Evolutionary conservation across 2,888 invertebrate species (phyloP), one percentile per base, ranked within the genome.

Genomic region (Hesperia comma): DNA sequence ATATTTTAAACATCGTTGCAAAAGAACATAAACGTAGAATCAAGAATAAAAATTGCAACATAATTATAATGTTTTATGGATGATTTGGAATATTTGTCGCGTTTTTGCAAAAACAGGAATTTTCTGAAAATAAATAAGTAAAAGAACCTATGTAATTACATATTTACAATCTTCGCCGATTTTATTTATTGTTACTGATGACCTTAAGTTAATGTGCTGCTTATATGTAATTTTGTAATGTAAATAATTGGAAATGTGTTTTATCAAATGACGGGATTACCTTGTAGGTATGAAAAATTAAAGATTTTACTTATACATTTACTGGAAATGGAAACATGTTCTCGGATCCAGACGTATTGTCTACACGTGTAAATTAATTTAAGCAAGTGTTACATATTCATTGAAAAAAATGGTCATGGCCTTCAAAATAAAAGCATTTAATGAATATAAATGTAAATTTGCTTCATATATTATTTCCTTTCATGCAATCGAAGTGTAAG

Each of bases 1-100:
- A 71, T 70, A 54, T 46, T 62, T 61, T 57, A 67, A 61, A 61
- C 55, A 70, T 56, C 51, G 58, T 71, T 70, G 63, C 69, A 67
- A 70, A 72, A 72, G 66, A 63, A 70, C 68, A 73, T 72, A 72
- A 71, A 70, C 67, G 68, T 61, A 55, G 69, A 58, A 43, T 66
- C 41, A 55, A 63, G 66, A 63, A 70, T 71, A 69, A 49, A 19
- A 66, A 70, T 72, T 71, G 68, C 70, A 63, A 71, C 71, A 71
- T 71, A 69, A n/a, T n/a, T n/a, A n/a, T 26, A 4, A 26, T 67
- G 6, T 58, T 53, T n/a, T 58, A 49, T 46, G 43, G 12, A n/a
- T 41, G 21, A 32, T 32, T 53, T 12, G 49, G 12, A 3, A 6
- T 19, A 19, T 49, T 49, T 49, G 19, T 12, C 5, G 10, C 6